Evolutionary conservation across 2,797 vertebrate genomes (phyloP).

Genomic region (Hirundo rustica): DNA sequence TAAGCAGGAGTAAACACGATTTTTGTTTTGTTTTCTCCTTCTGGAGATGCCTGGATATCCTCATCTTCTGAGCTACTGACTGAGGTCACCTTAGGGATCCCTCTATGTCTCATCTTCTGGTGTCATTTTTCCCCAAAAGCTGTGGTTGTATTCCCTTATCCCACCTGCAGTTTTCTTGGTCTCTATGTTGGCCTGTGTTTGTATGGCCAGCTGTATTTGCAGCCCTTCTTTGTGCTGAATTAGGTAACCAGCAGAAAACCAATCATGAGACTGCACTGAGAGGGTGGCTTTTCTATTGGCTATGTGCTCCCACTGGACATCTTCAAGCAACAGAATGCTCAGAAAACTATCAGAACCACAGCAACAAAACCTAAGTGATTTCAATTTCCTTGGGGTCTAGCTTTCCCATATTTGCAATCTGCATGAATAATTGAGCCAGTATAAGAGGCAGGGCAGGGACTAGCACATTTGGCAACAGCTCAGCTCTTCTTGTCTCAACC

Average conservation of each 20-base stretch:
- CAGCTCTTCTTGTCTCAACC: background rate
- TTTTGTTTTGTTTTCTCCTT: slow-evolving; percentile 12
- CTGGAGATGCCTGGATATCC: background rate
- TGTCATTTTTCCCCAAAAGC: background rate
- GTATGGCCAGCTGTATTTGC: background rate
- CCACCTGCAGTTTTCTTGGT: background rate
- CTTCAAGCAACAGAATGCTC: background rate
- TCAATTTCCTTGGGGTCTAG: background rate
- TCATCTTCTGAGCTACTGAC: background rate
- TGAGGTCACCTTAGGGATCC: background rate
- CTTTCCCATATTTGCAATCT: background rate
- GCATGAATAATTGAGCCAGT: background rate
- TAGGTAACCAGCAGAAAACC: background rate
- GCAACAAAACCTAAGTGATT: background rate
- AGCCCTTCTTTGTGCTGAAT: background rate
- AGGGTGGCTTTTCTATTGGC: background rate
- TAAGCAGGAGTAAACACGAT: background rate
- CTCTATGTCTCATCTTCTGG: background rate
- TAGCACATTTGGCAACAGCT: background rate
- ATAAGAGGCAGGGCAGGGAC: background rate
- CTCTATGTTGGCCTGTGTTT: background rate
- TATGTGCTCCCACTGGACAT: background rate
- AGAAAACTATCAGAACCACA: background rate
- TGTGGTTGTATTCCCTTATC: background rate
- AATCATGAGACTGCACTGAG: background rate